Evolutionary conservation across 1,140 invertebrate species (phyloP), one percentile per base, ranked within the genome.

Genomic region (Schlechtendalia chinensis): DNA sequence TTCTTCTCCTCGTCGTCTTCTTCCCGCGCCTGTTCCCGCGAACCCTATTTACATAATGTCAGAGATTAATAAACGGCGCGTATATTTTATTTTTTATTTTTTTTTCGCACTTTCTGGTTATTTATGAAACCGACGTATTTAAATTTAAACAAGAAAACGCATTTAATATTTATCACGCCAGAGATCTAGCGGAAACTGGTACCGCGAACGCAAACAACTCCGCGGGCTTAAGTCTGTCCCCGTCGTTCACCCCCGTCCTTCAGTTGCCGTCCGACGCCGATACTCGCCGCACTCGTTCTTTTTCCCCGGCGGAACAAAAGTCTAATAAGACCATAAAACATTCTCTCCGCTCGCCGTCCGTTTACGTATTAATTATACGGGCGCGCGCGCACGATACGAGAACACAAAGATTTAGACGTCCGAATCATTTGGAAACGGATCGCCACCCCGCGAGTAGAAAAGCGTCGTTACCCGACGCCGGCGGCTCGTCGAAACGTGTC

Each of bases 101-200:
- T 59, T 69, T 69, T 69, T 69, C 67, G n/a, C 67, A 50, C 39
- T 69, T 69, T 69, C 22, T 50, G 56, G 45, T 50, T 69, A 69
- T 69, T 69, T 69, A 69, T 27, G 67, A 50, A 69, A 69, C 67
- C 67, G 22, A 50, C 67, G 67, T 69, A 69, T 69, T 69, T 69
- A 69, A 69, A 69, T 69, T 47, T 24, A 69, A 50, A 69, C 67
- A 27, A 50, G 67, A 47, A 50, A 50, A 39, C 45, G n/a, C 39
- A 47, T 69, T 50, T 69, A 50, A 69, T 50, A 69, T 69, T 69
- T 69, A 69, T 69, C 67, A 50, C 45, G 67, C 14, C n/a, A 39
- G 39, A 22, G 67, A 50, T 69, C 67, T 50, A 50, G 16, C 45
- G 45, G 67, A 50, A 69, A 69, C 39, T 69, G 67, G 67, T 50